Evolutionary conservation across 30 jellyfish, hydroid and myxozoan species (phyloP), one percentile per base, ranked within the genome.

Genomic region (Aurelia aurita complex sp. Pacific): DNA sequence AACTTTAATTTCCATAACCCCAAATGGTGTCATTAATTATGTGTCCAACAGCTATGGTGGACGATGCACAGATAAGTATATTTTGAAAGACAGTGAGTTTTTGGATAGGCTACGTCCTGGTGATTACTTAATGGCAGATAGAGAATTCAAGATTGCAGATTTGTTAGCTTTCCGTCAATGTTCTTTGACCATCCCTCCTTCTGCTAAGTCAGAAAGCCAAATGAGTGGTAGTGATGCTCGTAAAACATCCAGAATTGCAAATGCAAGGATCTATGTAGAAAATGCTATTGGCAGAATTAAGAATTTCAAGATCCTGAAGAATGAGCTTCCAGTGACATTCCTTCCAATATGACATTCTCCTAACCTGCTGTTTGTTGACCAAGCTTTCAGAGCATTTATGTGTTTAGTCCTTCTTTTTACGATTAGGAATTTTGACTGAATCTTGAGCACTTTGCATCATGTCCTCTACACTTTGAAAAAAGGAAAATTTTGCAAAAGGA

Each of bases 241-340:
- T 40, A 40, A 40, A 40, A 40, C 52, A 40, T 40, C 52, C 6
- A 40, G 52, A 40, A 40, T 40, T 40, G 52, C 52, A 73, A 43
- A 73, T 36, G n/a, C 52, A 52, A 15, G 89, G 18, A 79, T 79
- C 42, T 79, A 79, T 34, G 86, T 79, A 4, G 89, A 79, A 36
- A 81, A 79, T n/a, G 89, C 89, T 10, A 79, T 64, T 6, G 86
- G 85, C 1, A 12, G 89, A 36, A 36, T 79, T 16, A 79, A 79
- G 50, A 7, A 16, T 36, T 2, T 3, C 52, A 40, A 40, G 6
- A 40, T 40, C 52, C 52, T 40, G 52, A 40, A 40, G 52, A 40
- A 40, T 40, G 52, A 40, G 5, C 50, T 38, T 38, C 50, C 50
- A 38, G 5, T 38, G 50, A 38, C 50, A 38, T 38, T 38, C 3